A percentile compares a stretch with the other conserved stretches of the same genome.
These are phyloP conservation scores for Aphidoletes aphidimyza DNA, from an alignment of 2,888 invertebrate species.

Conservation along the genomic window DNA sequence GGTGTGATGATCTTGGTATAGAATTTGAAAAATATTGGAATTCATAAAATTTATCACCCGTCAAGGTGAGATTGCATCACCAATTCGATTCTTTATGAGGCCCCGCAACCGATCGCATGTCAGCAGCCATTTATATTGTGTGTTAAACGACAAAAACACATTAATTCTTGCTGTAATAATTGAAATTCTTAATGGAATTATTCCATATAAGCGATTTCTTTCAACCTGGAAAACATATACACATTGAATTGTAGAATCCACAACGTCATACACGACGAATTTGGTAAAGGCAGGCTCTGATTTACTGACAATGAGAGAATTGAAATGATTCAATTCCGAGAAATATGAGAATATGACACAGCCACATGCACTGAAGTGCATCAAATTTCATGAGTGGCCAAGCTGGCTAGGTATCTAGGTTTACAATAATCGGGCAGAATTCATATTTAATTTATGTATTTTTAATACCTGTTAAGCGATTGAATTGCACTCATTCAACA, in stretches of 20 bases:
- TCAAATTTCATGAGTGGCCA: not conserved
- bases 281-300: not conserved
- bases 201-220: not conserved
- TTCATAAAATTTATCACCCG: not conserved
- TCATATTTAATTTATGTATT: conserved; percentile 6
- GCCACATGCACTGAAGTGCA: not conserved
- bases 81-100: not conserved
- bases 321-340: not conserved
- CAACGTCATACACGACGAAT: not conserved
- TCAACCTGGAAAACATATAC: not conserved
- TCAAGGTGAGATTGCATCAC: conserved; percentile 1
- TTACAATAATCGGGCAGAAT: not conserved
- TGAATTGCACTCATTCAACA: not conserved
- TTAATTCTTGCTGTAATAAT: not conserved
- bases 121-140: not conserved
- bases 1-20: not conserved
- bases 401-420: too few relatives aligned
- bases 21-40: not conserved
- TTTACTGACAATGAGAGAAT: conserved; percentile 5
- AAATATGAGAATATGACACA: not conserved
- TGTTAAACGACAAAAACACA: not conserved
- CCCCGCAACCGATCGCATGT: not conserved
- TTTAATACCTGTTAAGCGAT: not conserved
- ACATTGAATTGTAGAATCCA: not conserved
- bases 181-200: conserved; percentile 13